These are phyloP conservation scores for Lasius fuliginosus DNA, from an alignment of 2,888 invertebrate genomes.

Conservation along the genomic window DNA sequence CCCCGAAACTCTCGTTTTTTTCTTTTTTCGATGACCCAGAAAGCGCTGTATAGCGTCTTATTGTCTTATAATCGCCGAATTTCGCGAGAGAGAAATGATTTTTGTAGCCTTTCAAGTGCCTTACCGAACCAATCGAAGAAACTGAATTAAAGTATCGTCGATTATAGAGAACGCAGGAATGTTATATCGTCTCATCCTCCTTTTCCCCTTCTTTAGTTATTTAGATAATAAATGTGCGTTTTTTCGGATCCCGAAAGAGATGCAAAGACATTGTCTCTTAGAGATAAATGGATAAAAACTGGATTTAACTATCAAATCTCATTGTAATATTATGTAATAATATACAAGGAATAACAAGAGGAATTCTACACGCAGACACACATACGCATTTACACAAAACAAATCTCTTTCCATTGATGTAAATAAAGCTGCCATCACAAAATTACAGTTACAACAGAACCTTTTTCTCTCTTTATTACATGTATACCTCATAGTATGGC, in stretches of 20 bases:
- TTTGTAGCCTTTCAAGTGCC: conserved; percentile 76
- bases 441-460: conserved; percentile 73
- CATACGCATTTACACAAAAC: conserved; percentile 58
- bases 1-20: neutral
- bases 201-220: conserved; percentile 47
- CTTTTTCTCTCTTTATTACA: conserved; percentile 75
- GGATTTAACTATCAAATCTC: conserved; percentile 64
- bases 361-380: conserved; percentile 48
- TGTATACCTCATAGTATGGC: conserved; percentile 66
- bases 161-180: conserved; percentile 33
- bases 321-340: conserved; percentile 62
- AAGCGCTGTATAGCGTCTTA: conserved; percentile 38
- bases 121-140: conserved; percentile 69
- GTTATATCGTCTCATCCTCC: conserved; percentile 33
- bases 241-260: conserved; percentile 58
- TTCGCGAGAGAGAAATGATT: conserved; percentile 52
- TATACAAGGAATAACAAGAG: conserved; percentile 63
- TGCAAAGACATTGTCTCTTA: conserved; percentile 59
- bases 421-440: conserved; percentile 81
- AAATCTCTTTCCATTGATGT: conserved; percentile 71
- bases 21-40: conserved; percentile 2
- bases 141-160: conserved; percentile 58
- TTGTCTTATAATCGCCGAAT: conserved; percentile 47
- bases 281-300: conserved; percentile 63
- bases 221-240: conserved; percentile 59